These are phyloP conservation scores for Tetrax tetrax DNA, from an alignment of 2,113 vertebrate genomes.

Conservation along the genomic window DNA sequence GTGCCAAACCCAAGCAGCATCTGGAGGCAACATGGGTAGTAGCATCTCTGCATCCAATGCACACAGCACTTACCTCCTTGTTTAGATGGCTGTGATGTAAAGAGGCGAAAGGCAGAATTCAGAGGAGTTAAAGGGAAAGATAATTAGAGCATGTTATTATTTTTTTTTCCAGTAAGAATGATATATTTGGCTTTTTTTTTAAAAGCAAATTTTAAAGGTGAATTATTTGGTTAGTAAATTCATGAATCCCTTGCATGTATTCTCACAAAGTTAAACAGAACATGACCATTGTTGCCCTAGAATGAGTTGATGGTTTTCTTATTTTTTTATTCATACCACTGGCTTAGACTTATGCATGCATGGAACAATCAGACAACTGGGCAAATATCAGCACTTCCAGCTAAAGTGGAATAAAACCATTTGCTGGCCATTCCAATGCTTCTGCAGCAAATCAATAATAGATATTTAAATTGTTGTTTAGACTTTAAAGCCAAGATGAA, in stretches of 20 bases:
- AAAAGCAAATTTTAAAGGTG: background rate
- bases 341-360: background rate
- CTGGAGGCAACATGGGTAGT: background rate
- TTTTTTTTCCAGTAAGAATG: background rate
- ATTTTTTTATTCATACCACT: background rate
- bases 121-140: background rate
- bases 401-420: background rate
- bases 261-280: background rate
- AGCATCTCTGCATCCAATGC: background rate
- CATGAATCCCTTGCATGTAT: background rate
- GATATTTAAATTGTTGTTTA: conserved; percentile 5
- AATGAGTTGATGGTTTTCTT: background rate
- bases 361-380: background rate
- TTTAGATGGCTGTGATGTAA: background rate
- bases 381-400: conserved; percentile 10
- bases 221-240: background rate
- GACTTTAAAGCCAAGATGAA: conserved; percentile 9
- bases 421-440: background rate
- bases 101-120: background rate
- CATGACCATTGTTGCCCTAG: background rate
- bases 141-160: background rate
- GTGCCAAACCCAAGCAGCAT: background rate
- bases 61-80: background rate
- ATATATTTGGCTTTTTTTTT: background rate
- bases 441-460: background rate